Percentiles rank a stretch among this genome's conserved stretches.
Evolutionary conservation across 2,113 vertebrate species (phyloP).

Genomic region (Lepidothrix coronata): DNA sequence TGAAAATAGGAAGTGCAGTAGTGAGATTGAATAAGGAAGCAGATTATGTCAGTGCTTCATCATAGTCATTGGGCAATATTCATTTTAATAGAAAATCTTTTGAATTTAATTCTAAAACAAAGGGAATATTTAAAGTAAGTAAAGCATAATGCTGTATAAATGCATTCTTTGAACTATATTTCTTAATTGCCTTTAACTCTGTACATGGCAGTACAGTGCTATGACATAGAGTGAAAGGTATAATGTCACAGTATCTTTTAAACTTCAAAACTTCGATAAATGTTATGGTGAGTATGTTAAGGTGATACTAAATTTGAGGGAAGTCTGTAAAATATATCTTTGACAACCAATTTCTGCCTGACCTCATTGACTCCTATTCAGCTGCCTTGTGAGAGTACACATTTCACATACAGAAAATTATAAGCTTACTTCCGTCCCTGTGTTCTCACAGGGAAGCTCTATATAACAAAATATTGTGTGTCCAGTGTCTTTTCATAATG

Average conservation of each 20-base stretch:
- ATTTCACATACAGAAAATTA: neutral
- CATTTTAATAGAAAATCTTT: neutral
- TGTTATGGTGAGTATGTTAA: neutral
- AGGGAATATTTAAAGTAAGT: neutral
- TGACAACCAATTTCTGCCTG: neutral
- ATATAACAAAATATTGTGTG: neutral
- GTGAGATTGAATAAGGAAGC: neutral
- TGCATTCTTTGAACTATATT: neutral
- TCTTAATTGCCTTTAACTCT: neutral
- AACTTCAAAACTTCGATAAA: neutral
- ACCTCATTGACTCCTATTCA: neutral
- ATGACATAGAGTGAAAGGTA: neutral
- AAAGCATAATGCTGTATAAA: neutral
- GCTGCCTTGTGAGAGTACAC: neutral
- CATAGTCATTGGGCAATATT: neutral
- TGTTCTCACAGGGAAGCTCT: neutral
- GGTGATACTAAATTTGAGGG: neutral
- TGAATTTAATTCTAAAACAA: neutral
- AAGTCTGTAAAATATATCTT: neutral
- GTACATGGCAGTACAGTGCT: neutral
- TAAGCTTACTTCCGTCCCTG: neutral
- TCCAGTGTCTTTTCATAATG: neutral
- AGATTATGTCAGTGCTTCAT: neutral
- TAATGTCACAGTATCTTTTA: neutral
- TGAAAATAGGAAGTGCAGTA: neutral